Evolutionary conservation across 2,113 vertebrate genomes (phyloP), one percentile per base, ranked within the genome.

Genomic region (Tauraco erythrolophus): DNA sequence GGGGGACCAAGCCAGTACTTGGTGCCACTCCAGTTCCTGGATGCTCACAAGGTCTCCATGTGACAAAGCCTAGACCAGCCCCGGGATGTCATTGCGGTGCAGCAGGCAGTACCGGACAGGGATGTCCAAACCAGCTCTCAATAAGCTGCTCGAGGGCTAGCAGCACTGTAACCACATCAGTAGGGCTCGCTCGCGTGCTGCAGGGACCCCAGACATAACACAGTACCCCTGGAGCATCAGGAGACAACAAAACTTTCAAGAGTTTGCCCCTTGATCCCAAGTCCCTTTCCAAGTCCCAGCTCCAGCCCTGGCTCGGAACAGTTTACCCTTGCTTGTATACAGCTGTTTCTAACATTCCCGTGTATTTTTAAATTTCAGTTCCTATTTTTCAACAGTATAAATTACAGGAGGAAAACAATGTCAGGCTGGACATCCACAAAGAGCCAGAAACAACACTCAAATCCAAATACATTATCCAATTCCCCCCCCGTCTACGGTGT

Each of bases 11-110:
- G 18, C 3, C 22, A 19, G 30, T 1, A 4, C 24, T 33, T 37
- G 2, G 2, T 43, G 51, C 19, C n/a, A 24, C 41, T 51, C 33
- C 1, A 0, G 15, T 35, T 53, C 33, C 39, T 9, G 31, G 33
- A 24, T 19, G 41, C 19, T 70, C 6, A 0, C 39, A 31, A 27
- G n/a, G 33, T 9, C 35, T 37, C 7, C 10, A 17, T 19, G 50
- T 43, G 37, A 2, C 35, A 23, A 46, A 41, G 50, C 35, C 16
- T 2, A 21, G 48, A n/a, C 24, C 9, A 66, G 25, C 35, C 45
- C 72, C 14, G 13, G 39, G 28, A 14, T 12, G 10, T 41, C 3
- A 0, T 3, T 10, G 31, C 2, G 2, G 18, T 18, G 35, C 53
- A 11, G 14, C 8, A 2, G 2, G 11, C 6, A 7, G 74, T 18